Evolutionary conservation across 92 coral and sea anemone species (phyloP).

Genomic region (Muricea muricata): DNA sequence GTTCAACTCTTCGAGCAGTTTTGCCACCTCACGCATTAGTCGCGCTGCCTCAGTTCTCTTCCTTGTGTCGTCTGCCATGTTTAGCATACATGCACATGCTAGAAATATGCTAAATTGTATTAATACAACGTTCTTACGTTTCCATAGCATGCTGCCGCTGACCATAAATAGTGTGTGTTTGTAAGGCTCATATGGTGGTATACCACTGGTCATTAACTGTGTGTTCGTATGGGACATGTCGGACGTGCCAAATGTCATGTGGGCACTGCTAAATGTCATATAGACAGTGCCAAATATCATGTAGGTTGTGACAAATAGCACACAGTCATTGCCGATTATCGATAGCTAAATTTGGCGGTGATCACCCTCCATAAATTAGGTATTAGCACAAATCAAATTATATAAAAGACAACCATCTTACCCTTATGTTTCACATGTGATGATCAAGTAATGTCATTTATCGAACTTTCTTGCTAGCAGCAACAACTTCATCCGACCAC

Average conservation of each 20-base stretch:
- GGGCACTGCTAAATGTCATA: neutral
- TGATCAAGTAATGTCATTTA: no score
- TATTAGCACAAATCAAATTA: no score
- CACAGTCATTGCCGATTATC: neutral
- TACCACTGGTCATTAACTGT: neutral
- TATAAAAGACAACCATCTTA: no score
- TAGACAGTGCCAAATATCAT: neutral
- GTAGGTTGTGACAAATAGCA: neutral
- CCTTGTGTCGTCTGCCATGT: slow-evolving; percentile 18
- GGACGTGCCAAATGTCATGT: neutral
- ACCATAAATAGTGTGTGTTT: no score
- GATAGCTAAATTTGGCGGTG: neutral
- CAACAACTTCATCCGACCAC: slow-evolving; percentile 21
- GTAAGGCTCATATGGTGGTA: no score
- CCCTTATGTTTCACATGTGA: no score
- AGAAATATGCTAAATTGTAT: no score
- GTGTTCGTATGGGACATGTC: neutral
- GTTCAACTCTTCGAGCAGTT: slow-evolving; percentile 5
- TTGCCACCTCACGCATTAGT: slow-evolving; percentile 13
- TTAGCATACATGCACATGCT: no score
- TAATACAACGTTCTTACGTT: neutral
- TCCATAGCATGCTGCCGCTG: neutral
- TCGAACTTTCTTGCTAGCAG: slow-evolving; percentile 26
- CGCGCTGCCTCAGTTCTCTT: slow-evolving; percentile 2
- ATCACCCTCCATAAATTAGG: neutral